Evolutionary conservation across 2,797 vertebrate species (phyloP).

Genomic region (Sorex maritimensis): DNA sequence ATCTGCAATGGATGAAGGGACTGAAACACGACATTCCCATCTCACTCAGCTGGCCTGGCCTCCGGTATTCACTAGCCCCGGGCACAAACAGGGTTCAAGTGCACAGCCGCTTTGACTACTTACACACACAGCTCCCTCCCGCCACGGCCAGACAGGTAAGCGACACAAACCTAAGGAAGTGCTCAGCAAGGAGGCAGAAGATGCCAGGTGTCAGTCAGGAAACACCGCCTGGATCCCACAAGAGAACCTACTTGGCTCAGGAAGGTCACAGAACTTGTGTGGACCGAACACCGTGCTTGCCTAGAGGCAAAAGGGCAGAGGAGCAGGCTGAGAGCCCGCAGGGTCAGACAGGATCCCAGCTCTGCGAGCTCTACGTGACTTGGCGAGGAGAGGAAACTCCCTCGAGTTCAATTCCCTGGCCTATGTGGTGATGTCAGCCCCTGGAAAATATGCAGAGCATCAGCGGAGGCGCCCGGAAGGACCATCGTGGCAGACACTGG

Average conservation of each 20-base stretch:
- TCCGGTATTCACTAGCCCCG: background rate
- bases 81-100: constrained; percentile 6
- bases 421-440: background rate
- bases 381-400: background rate
- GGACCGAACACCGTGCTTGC: background rate
- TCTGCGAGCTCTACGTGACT: background rate
- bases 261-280: constrained; percentile 15
- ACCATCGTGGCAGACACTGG: background rate
- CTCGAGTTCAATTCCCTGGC: background rate
- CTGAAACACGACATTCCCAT: background rate
- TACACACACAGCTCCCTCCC: background rate
- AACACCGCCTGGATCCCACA: background rate
- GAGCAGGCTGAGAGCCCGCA: background rate
- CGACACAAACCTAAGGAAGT: background rate
- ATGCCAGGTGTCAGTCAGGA: background rate
- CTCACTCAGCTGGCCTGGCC: background rate
- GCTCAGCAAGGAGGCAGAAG: background rate
- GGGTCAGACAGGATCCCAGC: background rate
- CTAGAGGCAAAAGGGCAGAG: background rate
- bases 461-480: background rate
- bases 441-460: background rate
- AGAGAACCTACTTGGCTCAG: background rate
- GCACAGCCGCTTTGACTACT: background rate
- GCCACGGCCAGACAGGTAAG: background rate
- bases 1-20: background rate